phyloP scores from a whole-genome alignment of 2,888 invertebrate genomes.

The Callimorpha dominula region DNA sequence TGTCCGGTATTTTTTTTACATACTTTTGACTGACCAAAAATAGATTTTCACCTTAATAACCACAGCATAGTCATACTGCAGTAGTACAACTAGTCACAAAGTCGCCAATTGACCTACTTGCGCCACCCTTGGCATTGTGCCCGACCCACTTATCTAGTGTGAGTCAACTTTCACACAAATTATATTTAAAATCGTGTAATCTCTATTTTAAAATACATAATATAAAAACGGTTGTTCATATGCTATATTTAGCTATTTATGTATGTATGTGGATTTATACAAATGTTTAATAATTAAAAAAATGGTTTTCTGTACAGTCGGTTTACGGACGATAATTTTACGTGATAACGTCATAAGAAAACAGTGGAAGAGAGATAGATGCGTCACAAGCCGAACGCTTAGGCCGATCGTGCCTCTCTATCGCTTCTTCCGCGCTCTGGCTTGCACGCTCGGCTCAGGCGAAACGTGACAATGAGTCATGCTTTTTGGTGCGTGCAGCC shows the following conservation, averaged over 20 bases:
- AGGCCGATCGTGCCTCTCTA: no score
- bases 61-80: background rate
- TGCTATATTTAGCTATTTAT: background rate
- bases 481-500: no score
- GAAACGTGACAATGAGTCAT: no score
- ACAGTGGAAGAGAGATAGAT: no score
- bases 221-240: background rate
- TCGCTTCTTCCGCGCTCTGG: no score
- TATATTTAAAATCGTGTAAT: background rate
- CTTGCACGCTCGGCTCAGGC: no score
- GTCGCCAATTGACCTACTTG: conserved; percentile 3
- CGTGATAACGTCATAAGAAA: no score
- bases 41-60: background rate
- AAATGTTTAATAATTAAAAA: background rate
- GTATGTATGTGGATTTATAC: background rate
- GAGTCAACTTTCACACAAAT: background rate
- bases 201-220: background rate
- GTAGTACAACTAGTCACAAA: background rate
- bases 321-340: no score
- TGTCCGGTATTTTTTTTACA: background rate
- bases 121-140: background rate
- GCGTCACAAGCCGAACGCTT: no score
- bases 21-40: background rate
- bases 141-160: background rate
- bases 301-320: no score